phyloP scores from a whole-genome alignment of 2,888 invertebrate genomes.

The Zootermopsis nevadensis region DNA sequence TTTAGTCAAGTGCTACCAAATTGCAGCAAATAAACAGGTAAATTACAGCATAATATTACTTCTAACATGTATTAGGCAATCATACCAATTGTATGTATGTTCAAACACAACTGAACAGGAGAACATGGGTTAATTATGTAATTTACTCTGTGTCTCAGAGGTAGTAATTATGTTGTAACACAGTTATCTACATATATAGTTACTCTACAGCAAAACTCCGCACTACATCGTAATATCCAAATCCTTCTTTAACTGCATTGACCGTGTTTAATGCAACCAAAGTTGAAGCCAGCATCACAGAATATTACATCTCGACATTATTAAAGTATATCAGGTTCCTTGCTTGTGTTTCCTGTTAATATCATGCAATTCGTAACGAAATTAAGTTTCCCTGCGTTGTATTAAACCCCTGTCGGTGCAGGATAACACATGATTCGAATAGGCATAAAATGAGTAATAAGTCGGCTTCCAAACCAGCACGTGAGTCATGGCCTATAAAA shows the following conservation, averaged over 20 bases:
- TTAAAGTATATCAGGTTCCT: background rate
- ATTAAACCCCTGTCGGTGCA: background rate
- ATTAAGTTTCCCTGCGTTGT: conserved; percentile 30
- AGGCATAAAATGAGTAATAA: background rate
- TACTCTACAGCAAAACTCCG: no score
- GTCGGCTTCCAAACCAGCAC: background rate
- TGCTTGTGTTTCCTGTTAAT: background rate
- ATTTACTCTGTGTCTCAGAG: no score
- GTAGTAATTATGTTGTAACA: no score
- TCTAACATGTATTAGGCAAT: background rate
- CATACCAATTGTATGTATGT: background rate
- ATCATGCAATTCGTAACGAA: conserved; percentile 23
- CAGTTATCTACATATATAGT: no score
- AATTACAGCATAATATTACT: background rate
- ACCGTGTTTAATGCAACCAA: background rate
- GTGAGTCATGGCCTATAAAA: background rate
- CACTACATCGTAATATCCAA: background rate
- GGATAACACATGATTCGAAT: background rate
- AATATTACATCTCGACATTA: background rate
- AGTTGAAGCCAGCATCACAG: background rate
- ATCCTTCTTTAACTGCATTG: background rate
- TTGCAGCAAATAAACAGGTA: background rate
- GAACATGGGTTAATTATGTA: no score
- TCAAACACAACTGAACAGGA: no score
- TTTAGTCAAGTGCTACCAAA: background rate